Percentiles rank a stretch among this genome's conserved stretches.
Evolutionary conservation across 30 jellyfish, hydroid and myxozoan species (phyloP).

Genomic region (Aurelia coerulea): DNA sequence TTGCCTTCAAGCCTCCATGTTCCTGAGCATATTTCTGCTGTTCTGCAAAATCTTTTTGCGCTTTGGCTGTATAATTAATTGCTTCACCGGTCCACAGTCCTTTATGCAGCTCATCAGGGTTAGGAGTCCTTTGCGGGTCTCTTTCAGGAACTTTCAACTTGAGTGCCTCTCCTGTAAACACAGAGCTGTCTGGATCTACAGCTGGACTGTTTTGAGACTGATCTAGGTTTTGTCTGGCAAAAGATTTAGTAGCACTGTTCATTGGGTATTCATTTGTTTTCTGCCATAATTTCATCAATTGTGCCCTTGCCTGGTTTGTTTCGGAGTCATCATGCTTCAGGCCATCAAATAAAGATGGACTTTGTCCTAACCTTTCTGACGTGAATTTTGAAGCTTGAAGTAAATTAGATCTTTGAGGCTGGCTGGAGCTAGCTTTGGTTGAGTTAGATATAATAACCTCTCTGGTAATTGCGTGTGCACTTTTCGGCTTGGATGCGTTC

Average conservation of each 20-base stretch:
- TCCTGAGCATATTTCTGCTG: slow-evolving; percentile 14
- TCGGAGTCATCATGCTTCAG: neutral
- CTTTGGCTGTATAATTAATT: neutral
- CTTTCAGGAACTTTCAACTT: slow-evolving; percentile 4
- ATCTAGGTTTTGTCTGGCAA: neutral
- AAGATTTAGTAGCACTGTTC: neutral
- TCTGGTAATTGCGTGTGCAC: neutral
- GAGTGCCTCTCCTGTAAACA: slow-evolving; percentile 6
- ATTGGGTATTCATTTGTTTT: neutral
- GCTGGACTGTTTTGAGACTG: neutral
- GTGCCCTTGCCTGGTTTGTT: neutral
- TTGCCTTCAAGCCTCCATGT: slow-evolving; percentile 16
- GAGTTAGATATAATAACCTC: neutral
- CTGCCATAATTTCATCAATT: neutral
- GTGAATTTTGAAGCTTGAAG: neutral
- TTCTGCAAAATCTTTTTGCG: slow-evolving; percentile 10
- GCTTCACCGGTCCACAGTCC: slow-evolving; percentile 67
- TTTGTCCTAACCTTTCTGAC: neutral
- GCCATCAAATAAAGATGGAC: too few relatives aligned
- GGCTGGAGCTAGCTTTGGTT: neutral
- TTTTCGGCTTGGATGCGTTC: slow-evolving; percentile 9
- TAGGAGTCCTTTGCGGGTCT: slow-evolving; percentile 33
- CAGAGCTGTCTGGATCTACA: neutral
- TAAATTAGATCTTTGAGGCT: neutral
- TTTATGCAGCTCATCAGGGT: slow-evolving; percentile 54